Conservation (phyloP, 92 coral and sea anemone species). For the Paragorgia papillata region DNA sequence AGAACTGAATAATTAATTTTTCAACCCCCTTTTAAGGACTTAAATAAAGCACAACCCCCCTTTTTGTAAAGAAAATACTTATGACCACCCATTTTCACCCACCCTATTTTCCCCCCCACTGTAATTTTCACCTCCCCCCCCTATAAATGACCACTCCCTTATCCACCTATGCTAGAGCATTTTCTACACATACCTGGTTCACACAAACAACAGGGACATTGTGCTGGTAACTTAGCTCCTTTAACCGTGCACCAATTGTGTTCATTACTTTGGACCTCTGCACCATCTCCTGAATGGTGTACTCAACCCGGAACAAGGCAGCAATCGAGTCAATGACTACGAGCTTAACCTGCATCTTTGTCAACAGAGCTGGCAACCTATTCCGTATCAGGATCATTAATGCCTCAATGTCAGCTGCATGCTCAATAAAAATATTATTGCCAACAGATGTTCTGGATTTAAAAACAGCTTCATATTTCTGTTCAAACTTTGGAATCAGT, state of each 20-base stretch:
- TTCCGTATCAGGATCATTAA: slow-evolving; percentile 65
- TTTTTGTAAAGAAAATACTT: no score
- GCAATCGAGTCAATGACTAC: slow-evolving; percentile 86
- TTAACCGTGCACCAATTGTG: slow-evolving; percentile 88
- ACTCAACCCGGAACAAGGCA: slow-evolving; percentile 91
- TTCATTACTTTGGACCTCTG: slow-evolving; percentile 79
- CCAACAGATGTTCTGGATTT: slow-evolving; percentile 49
- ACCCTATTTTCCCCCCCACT: no score
- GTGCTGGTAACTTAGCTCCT: slow-evolving; percentile 64
- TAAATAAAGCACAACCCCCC: no score
- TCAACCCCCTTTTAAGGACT: no score
- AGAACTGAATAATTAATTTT: no score
- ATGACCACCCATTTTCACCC: no score
- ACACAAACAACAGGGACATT: slow-evolving; percentile 82
- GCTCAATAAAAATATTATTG: slow-evolving; percentile 78
- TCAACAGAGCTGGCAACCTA: slow-evolving; percentile 75
- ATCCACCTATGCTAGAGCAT: no score
- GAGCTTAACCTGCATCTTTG: slow-evolving; percentile 68
- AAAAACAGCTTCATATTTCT: slow-evolving; percentile 41
- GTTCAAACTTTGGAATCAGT: slow-evolving; percentile 71
- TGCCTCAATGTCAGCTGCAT: slow-evolving; percentile 89
- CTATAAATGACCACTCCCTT: no score
- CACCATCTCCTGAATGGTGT: slow-evolving; percentile 67
- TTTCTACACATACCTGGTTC: slow-evolving; percentile 85
- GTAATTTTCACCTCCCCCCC: no score